Conservation (phyloP, 2,888 invertebrate species). For the Cryptophagus acutangulus region DNA sequence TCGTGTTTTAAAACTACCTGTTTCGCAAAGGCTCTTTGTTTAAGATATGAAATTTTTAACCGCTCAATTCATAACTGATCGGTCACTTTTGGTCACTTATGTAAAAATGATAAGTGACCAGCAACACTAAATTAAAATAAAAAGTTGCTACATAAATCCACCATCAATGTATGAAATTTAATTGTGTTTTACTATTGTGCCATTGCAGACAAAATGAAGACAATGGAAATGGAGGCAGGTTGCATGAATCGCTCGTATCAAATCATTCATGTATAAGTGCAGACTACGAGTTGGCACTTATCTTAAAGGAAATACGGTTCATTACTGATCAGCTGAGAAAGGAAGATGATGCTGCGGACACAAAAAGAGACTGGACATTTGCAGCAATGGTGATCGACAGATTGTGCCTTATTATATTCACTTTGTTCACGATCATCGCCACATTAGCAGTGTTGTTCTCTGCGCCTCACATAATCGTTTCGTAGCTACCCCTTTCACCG, state of each 20-base stretch:
- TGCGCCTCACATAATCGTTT: conserved; percentile 93
- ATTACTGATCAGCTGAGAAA: conserved; percentile 92
- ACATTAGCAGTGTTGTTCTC: conserved; percentile 95
- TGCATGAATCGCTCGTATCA: conserved; percentile 67
- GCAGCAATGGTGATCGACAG: conserved; percentile 99
- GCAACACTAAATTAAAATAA: no score
- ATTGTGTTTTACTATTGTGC: no score
- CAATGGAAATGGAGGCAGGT: conserved; percentile 58
- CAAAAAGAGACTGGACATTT: conserved; percentile 98
- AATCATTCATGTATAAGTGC: conserved; percentile 86
- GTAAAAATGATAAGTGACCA: no score
- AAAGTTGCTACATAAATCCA: no score
- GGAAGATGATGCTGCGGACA: conserved; percentile 89
- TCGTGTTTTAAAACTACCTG: no score
- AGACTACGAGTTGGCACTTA: conserved; percentile 90
- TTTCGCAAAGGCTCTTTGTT: no score
- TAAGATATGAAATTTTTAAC: no score
- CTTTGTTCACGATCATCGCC: conserved; percentile 95
- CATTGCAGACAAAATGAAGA: conserved; percentile 47
- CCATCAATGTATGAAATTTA: no score
- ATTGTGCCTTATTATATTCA: conserved; percentile 99
- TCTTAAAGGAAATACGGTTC: conserved; percentile 89
- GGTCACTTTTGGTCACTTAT: conserved; percentile 2
- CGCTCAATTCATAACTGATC: no score
- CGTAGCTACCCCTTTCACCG: conserved; percentile 59